Conservation (phyloP, 1,140 invertebrate species). For the Coelopa frigida region DNA sequence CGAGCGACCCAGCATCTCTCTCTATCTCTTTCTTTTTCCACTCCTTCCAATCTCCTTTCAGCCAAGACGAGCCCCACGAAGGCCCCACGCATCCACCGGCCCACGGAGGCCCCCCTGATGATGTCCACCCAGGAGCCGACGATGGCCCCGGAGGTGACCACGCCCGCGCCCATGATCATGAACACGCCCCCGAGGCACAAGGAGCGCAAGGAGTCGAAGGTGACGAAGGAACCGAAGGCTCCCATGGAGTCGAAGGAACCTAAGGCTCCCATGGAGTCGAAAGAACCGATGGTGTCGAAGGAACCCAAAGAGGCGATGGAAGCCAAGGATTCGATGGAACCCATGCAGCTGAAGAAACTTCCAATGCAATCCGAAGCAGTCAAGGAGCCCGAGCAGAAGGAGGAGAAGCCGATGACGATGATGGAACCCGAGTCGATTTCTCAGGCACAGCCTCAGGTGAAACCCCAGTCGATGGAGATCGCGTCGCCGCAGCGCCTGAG, state of each 20-base stretch:
- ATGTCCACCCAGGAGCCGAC: slow-evolving; percentile 29
- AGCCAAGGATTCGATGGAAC: slow-evolving; percentile 20
- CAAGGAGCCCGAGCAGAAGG: background rate
- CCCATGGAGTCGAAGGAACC: background rate
- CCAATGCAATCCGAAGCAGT: background rate
- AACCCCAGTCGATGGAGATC: slow-evolving; percentile 3
- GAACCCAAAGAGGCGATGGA: slow-evolving; percentile 8
- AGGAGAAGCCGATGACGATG: background rate
- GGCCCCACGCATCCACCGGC: background rate
- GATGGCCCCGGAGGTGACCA: slow-evolving; percentile 17
- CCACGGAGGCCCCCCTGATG: slow-evolving; percentile 20
- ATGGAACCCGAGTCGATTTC: too few species aligned
- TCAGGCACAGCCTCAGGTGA: too few species aligned
- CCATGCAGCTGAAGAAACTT: background rate
- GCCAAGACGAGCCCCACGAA: background rate
- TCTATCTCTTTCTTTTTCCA: too few species aligned
- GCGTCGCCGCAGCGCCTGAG: background rate
- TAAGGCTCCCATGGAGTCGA: background rate
- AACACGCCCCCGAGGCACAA: slow-evolving; percentile 23
- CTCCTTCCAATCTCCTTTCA: too few species aligned
- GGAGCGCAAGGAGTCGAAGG: background rate
- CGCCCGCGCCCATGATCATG: slow-evolving; percentile 22
- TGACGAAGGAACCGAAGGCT: slow-evolving; percentile 9
- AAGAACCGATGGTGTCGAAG: background rate
- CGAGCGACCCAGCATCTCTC: background rate